Percentiles rank a stretch among this genome's conserved stretches.
Conservation (phyloP, 2,888 invertebrate species). For the Trachelus stipa region DNA sequence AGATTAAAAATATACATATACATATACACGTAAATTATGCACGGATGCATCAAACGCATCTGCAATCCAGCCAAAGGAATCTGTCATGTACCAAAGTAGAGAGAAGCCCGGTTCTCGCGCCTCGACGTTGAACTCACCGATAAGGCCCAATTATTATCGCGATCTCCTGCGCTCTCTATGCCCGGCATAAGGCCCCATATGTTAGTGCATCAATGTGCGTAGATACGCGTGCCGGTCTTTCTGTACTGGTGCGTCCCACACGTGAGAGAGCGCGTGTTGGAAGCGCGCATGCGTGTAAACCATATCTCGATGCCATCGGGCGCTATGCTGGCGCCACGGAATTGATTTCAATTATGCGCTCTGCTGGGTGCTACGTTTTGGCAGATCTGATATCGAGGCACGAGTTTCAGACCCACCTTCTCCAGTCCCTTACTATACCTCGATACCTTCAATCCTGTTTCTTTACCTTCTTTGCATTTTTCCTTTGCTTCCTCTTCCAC, state of each 20-base stretch:
- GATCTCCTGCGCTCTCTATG: background rate
- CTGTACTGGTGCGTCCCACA: background rate
- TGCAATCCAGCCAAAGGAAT: background rate
- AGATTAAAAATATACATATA: background rate
- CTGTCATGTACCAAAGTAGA: background rate
- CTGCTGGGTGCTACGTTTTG: slow-evolving; percentile 18
- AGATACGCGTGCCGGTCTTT: background rate
- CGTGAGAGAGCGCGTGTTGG: background rate
- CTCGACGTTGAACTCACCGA: background rate
- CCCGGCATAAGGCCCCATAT: background rate
- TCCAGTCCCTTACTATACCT: slow-evolving; percentile 13
- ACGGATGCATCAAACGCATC: background rate
- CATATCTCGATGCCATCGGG: slow-evolving; percentile 10
- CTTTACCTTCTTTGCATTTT: slow-evolving; percentile 15
- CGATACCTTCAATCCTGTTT: background rate
- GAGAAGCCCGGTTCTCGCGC: background rate
- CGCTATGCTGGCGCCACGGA: slow-evolving; percentile 41
- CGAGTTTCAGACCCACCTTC: slow-evolving; percentile 13
- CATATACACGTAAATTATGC: no score
- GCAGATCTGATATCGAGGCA: slow-evolving; percentile 28
- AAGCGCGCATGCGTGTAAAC: slow-evolving; percentile 4
- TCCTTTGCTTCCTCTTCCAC: slow-evolving; percentile 11
- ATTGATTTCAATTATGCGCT: slow-evolving; percentile 48
- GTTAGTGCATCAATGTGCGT: background rate
- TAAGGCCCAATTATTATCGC: background rate